phyloP scores from a whole-genome alignment of 2,113 vertebrate genomes.

The Oenanthe oenanthe region DNA sequence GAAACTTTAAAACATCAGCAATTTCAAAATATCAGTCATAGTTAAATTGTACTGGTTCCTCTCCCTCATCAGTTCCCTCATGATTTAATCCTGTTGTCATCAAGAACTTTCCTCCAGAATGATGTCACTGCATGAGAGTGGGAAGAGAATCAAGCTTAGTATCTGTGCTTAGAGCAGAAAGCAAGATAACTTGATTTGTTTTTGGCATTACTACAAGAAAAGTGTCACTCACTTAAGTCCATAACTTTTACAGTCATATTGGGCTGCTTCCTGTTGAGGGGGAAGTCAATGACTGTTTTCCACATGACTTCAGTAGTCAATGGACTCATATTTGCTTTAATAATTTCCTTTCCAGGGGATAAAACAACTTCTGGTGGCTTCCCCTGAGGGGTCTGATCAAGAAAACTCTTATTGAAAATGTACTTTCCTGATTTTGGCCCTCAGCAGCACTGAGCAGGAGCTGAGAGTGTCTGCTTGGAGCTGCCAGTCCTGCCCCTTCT shows the following conservation, averaged over 20 bases:
- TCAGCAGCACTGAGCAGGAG: not conserved
- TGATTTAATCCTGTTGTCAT: not conserved
- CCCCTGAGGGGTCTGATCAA: not conserved
- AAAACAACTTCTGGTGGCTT: not conserved
- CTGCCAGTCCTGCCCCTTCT: rapidly evolving
- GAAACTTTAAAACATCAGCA: not conserved
- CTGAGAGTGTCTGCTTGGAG: rapidly evolving
- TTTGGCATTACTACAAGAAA: not conserved
- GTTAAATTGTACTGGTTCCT: not conserved
- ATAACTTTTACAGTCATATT: not conserved
- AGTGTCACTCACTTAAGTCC: not conserved
- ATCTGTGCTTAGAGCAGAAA: not conserved
- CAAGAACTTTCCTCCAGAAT: not conserved
- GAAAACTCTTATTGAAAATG: not conserved
- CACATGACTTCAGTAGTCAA: constrained; percentile 17
- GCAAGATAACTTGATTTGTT: not conserved
- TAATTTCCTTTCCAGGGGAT: not conserved
- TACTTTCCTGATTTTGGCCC: not conserved
- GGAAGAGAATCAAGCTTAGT: not conserved
- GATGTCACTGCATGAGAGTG: not conserved
- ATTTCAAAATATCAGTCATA: not conserved
- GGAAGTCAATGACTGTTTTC: constrained; percentile 30
- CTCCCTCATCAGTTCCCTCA: not conserved
- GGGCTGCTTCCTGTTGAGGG: not conserved
- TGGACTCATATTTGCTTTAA: not conserved